Percentiles rank a stretch among this genome's conserved stretches.
phyloP scores from a whole-genome alignment of 1,140 invertebrate species.

The Nasonia longicornis region DNA sequence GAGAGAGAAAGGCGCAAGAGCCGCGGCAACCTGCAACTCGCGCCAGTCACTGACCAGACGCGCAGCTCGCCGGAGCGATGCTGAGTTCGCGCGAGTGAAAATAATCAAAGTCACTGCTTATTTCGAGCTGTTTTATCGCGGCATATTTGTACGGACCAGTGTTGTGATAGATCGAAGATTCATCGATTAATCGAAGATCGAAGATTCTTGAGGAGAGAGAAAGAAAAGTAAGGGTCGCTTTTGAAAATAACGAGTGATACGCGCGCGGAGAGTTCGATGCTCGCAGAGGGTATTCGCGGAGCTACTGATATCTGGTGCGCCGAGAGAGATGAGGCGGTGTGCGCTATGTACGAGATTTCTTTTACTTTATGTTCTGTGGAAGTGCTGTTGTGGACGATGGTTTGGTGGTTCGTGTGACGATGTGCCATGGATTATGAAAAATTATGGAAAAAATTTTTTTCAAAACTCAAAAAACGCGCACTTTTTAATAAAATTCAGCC shows the following conservation, averaged over 20 bases:
- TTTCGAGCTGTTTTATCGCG: background rate
- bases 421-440: no score
- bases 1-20: conserved; percentile 31
- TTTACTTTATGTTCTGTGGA: no score
- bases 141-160: background rate
- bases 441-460: no score
- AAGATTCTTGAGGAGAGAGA: background rate
- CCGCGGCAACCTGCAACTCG: conserved; percentile 53
- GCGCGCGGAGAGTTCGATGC: no score
- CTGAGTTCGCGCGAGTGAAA: conserved; percentile 27
- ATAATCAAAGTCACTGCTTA: conserved; percentile 31
- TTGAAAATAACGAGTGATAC: no score
- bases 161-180: background rate
- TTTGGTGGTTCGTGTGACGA: no score
- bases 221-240: background rate
- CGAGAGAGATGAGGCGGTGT: no score
- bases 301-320: no score
- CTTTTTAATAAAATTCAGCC: background rate
- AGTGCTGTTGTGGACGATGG: no score
- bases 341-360: no score
- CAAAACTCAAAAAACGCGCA: background rate
- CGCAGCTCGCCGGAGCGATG: conserved; percentile 43
- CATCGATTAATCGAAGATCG: no score
- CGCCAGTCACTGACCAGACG: conserved; percentile 65
- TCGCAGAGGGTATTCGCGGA: no score